A percentile compares a stretch with the other conserved stretches of the same genome.
Evolutionary conservation across 2,113 vertebrate species (phyloP).

Genomic region (Pelecanus crispus): DNA sequence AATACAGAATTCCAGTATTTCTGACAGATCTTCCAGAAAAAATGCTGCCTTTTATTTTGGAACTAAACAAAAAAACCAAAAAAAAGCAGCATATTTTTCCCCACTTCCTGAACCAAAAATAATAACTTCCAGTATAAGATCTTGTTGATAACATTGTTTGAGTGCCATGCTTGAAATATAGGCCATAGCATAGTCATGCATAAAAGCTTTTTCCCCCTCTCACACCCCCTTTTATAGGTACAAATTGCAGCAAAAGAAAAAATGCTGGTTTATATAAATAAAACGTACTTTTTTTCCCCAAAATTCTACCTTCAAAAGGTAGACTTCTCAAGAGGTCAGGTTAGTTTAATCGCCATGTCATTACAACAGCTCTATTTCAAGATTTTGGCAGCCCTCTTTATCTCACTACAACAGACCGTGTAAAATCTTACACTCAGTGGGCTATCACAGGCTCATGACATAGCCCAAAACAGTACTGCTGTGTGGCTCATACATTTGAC

Average conservation of each 20-base stretch:
- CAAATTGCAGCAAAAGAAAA: background rate
- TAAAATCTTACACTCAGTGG: background rate
- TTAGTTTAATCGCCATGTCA: background rate
- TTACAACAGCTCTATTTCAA: background rate
- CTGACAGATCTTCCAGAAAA: background rate
- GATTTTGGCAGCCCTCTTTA: background rate
- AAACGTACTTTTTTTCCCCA: background rate
- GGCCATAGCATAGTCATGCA: background rate
- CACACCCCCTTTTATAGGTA: background rate
- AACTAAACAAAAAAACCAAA: background rate
- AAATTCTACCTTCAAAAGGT: background rate
- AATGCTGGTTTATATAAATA: background rate
- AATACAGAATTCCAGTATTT: background rate
- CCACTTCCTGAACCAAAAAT: background rate
- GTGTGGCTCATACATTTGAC: background rate
- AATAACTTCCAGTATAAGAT: background rate
- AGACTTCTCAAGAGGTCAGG: background rate
- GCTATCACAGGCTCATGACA: background rate
- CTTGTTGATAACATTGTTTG: background rate
- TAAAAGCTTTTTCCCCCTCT: background rate
- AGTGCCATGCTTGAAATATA: background rate
- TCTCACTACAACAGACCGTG: background rate
- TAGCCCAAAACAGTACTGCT: background rate
- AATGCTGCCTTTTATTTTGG: background rate
- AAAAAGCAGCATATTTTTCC: background rate